Conservation (phyloP, 2,888 invertebrate genomes). For the Eupithecia inturbata region DNA sequence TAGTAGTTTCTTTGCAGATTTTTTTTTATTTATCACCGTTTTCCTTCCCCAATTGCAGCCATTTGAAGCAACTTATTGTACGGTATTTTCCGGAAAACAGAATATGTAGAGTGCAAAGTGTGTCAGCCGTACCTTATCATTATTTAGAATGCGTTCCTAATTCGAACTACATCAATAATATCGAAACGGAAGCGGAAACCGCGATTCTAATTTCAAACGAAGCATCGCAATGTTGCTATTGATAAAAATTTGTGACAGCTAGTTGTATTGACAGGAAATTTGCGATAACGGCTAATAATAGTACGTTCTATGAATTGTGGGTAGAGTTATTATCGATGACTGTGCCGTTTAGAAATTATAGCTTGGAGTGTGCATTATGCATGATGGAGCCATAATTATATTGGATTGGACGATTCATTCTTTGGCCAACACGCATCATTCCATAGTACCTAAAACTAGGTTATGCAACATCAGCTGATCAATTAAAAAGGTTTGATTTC, state of each 20-base stretch:
- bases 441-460: background rate
- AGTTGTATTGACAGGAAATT: constrained; percentile 81
- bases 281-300: constrained; percentile 76
- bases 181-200: constrained; percentile 83
- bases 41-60: constrained; percentile 23
- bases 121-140: constrained; percentile 60
- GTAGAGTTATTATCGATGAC: constrained; percentile 43
- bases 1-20: constrained; percentile 43
- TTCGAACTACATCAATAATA: constrained; percentile 73
- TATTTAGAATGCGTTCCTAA: constrained; percentile 76
- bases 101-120: constrained; percentile 28
- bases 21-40: constrained; percentile 36
- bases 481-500: background rate
- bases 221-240: constrained; percentile 80
- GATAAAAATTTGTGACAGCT: constrained; percentile 75
- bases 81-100: constrained; percentile 5
- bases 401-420: background rate
- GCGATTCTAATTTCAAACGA: constrained; percentile 83
- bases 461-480: background rate
- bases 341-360: constrained; percentile 33
- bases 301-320: constrained; percentile 61
- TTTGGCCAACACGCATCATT: constrained; percentile 7
- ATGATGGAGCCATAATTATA: constrained; percentile 12
- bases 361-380: constrained; percentile 24
- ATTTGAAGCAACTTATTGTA: constrained; percentile 25